Evolutionary conservation across 92 coral and sea anemone genomes (phyloP).

Genomic region (Porites divaricata): DNA sequence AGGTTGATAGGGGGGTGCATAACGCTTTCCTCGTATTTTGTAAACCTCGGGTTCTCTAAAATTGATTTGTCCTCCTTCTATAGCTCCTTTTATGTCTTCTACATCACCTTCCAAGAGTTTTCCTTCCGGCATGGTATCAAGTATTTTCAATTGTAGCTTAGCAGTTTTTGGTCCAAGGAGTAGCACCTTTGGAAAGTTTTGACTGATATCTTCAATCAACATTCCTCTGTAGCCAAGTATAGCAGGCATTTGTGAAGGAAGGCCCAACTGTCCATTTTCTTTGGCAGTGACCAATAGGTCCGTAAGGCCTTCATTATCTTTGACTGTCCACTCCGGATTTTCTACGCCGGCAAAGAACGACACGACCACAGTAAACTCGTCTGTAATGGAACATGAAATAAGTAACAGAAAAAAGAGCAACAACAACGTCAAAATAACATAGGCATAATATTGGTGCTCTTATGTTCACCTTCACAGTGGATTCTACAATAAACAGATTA

Average conservation of each 20-base stretch:
- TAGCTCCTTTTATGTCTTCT: background rate
- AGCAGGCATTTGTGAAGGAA: background rate
- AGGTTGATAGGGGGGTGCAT: background rate
- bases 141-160: background rate
- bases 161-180: background rate
- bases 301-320: background rate
- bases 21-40: background rate
- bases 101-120: background rate
- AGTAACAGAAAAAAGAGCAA: background rate
- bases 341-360: background rate
- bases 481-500: too few species aligned
- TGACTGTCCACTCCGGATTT: background rate
- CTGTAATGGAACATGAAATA: background rate
- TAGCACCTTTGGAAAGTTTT: background rate
- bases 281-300: too few species aligned
- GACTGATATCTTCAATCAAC: background rate
- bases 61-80: background rate
- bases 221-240: conserved; percentile 1
- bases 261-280: too few species aligned
- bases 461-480: too few species aligned
- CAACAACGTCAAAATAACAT: too few species aligned
- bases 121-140: background rate
- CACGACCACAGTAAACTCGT: background rate
- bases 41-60: too few species aligned
- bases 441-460: too few species aligned